Evolutionary conservation across 2,888 invertebrate genomes (phyloP).

Genomic region (Ctena decussata): DNA sequence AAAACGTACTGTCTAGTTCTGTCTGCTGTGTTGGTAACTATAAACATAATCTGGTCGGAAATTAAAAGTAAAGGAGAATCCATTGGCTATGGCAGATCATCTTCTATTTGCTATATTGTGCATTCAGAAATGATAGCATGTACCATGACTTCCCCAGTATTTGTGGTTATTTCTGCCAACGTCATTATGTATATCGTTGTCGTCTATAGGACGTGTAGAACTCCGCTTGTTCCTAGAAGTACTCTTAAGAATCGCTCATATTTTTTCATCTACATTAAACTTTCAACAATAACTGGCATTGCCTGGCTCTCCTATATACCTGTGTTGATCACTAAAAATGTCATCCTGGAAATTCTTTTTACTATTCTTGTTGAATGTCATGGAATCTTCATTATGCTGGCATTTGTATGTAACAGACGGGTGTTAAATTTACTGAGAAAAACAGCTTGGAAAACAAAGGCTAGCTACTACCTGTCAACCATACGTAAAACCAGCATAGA

Average conservation of each 20-base stretch:
- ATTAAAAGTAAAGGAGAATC: background rate
- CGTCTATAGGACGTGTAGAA: conserved; percentile 17
- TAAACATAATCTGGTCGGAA: conserved; percentile 27
- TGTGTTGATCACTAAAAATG: conserved; percentile 23
- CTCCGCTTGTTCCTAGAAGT: conserved; percentile 10
- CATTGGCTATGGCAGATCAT: conserved; percentile 42
- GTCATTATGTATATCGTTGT: conserved; percentile 36
- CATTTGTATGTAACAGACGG: conserved; percentile 40
- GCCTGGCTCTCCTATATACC: conserved; percentile 52
- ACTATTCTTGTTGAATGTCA: conserved; percentile 37
- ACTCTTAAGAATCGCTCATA: conserved; percentile 39
- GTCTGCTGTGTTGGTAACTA: conserved; percentile 21
- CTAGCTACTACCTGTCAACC: no score
- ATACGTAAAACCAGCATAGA: no score
- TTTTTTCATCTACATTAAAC: conserved; percentile 28
- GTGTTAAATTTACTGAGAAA: background rate
- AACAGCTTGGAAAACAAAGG: no score
- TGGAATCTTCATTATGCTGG: conserved; percentile 50
- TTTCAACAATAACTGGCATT: conserved; percentile 51
- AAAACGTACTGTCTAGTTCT: background rate
- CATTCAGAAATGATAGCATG: conserved; percentile 26
- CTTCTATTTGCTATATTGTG: conserved; percentile 41
- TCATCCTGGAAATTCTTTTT: conserved; percentile 31
- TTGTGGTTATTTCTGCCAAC: conserved; percentile 25
- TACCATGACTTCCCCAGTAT: conserved; percentile 37